phyloP scores from a whole-genome alignment of 2,113 vertebrate genomes.

The Synchiropus splendidus region DNA sequence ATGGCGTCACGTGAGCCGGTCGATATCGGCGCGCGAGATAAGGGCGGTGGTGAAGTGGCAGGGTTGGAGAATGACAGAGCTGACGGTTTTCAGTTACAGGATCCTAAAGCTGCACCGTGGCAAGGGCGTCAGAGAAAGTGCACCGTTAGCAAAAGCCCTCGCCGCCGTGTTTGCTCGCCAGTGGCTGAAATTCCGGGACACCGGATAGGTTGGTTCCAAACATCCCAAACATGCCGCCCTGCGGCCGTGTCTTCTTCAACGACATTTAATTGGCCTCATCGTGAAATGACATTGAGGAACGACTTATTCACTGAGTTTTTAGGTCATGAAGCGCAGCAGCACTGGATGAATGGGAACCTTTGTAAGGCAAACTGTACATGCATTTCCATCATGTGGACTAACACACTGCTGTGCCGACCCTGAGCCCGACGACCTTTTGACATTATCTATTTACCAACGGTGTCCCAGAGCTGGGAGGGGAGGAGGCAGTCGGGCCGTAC shows the following conservation, averaged over 20 bases:
- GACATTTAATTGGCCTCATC: slow-evolving; percentile 2
- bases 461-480: slow-evolving; percentile 7
- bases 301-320: slow-evolving; percentile 9
- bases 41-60: slow-evolving; percentile 25
- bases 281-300: slow-evolving; percentile 12
- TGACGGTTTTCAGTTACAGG: slow-evolving; percentile 50
- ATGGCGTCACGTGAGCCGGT: slow-evolving; percentile 38
- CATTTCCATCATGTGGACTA: slow-evolving; percentile 5
- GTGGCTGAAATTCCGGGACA: slow-evolving; percentile 16
- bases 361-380: no score
- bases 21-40: slow-evolving; percentile 44
- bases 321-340: slow-evolving; percentile 1
- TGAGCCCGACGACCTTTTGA: slow-evolving; percentile 11
- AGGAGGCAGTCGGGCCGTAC: not conserved
- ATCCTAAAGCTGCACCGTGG: slow-evolving; percentile 35
- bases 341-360: not conserved
- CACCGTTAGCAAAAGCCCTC: slow-evolving; percentile 27
- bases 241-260: slow-evolving; percentile 1
- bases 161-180: slow-evolving; percentile 17
- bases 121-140: slow-evolving; percentile 40
- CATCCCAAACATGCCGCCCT: not conserved
- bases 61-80: slow-evolving; percentile 16
- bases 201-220: slow-evolving; percentile 1
- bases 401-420: slow-evolving; percentile 11
- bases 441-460: slow-evolving; percentile 11